Evolutionary conservation across 2,113 vertebrate species (phyloP).

Genomic region (Mesitornis unicolor): DNA sequence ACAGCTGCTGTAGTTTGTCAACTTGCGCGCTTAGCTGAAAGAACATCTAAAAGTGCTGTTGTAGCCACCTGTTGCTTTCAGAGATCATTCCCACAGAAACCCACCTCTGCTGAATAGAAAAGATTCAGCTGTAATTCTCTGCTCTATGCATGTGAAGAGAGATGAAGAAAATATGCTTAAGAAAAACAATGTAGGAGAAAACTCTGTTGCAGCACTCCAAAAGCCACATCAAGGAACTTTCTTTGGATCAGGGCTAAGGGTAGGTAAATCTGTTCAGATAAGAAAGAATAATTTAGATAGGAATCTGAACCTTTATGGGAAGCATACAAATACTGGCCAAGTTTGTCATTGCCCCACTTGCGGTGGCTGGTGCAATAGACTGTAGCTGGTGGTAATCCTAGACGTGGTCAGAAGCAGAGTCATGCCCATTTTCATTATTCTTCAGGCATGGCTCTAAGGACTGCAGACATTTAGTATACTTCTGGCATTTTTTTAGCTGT

Average conservation of each 20-base stretch:
- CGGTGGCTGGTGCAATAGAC: neutral
- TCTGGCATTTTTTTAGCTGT: neutral
- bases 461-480: neutral
- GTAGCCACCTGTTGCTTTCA: neutral
- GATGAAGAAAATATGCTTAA: neutral
- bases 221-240: neutral
- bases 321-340: neutral
- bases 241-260: neutral
- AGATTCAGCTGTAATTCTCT: neutral
- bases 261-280: neutral
- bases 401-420: neutral
- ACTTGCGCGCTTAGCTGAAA: neutral
- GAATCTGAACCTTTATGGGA: neutral
- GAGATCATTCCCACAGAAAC: neutral
- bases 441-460: neutral
- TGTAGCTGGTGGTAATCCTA: neutral
- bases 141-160: neutral
- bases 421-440: neutral
- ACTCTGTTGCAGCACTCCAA: neutral
- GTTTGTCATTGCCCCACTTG: neutral
- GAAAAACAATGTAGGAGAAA: neutral
- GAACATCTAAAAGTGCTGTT: neutral
- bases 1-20: constrained; percentile 8
- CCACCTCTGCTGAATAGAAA: neutral
- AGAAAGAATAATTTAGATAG: neutral